Evolutionary conservation across 2,113 vertebrate genomes (phyloP), one percentile per base, ranked within the genome.

Genomic region (Beaufortia kweichowensis): DNA sequence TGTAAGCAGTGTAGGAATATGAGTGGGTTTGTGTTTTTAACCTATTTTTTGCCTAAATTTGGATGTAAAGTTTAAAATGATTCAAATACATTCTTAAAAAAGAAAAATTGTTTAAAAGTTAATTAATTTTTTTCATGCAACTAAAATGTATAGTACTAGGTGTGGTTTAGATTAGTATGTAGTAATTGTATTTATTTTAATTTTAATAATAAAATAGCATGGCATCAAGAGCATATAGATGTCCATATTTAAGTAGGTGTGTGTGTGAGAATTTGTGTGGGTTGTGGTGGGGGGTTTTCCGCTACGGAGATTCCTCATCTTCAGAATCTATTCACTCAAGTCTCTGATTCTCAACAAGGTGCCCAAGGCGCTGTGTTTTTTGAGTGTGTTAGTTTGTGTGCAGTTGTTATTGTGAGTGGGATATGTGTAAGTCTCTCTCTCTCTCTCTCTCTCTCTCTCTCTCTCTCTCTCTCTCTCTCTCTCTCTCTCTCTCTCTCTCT

Each of bases 331-430:
- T 74, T 74, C 71, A 74, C 71, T 74, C 71, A 74, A 48, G 28
- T 74, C 71, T 74, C 41, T 46, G 35, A 60, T 74, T 74, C 71
- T 74, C 71, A 74, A 74, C 57, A 61, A 60, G 71, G 46, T 74
- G 71, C 71, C 71, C 57, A 61, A 74, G 71, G 71, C 71, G 61
- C 71, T 61, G 35, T 61, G 39, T 60, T 39, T 73, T 73, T 74
- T 62, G 57, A 61, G 71, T 74, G 71, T 73, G 70, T 73, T 55
- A 73, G 56, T 73, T 73, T 73, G 70, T 74, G 71, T 61, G 71
- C 71, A 48, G 71, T 74, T 74, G 71, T 74, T 74, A 74, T 74
- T 74, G 71, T 74, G 71, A 74, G 71, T 74, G 71, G 56, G 71
- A 74, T 74, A 74, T 74, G 57, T 74, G 57, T 74, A 74, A 74